Conservation (phyloP, 2,888 invertebrate species). For the Poecilus cupreus region DNA sequence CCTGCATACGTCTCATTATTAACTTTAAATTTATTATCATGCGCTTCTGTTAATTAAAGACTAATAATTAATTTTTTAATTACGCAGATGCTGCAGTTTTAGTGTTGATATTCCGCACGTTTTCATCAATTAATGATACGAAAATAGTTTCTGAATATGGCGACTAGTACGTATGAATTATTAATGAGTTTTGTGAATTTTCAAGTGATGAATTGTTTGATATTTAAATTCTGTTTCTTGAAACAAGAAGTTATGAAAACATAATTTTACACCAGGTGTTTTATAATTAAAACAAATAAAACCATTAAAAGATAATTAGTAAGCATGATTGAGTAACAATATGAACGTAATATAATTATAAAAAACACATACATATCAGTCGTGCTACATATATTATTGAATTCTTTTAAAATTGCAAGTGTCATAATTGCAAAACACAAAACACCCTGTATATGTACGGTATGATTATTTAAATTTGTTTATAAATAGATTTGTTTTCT, state of each 20-base stretch:
- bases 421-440: neutral
- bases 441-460: neutral
- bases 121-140: slow-evolving; percentile 20
- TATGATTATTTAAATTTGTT: neutral
- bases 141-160: slow-evolving; percentile 14
- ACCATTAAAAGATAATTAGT: neutral
- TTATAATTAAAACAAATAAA: neutral
- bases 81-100: neutral
- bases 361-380: no score
- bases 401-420: neutral
- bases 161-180: slow-evolving; percentile 10
- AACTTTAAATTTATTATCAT: slow-evolving; percentile 25
- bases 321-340: no score
- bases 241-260: neutral
- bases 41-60: slow-evolving; percentile 13
- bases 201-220: neutral
- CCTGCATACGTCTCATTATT: neutral
- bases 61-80: slow-evolving; percentile 17
- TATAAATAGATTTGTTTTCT: slow-evolving; percentile 2
- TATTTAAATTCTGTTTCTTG: neutral
- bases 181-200: slow-evolving; percentile 17
- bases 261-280: neutral
- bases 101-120: slow-evolving; percentile 6
- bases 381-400: no score
- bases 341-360: no score